Percentiles rank a stretch among this genome's conserved stretches.
phyloP scores from a whole-genome alignment of 2,113 vertebrate species.

The Solenodon paradoxus region DNA sequence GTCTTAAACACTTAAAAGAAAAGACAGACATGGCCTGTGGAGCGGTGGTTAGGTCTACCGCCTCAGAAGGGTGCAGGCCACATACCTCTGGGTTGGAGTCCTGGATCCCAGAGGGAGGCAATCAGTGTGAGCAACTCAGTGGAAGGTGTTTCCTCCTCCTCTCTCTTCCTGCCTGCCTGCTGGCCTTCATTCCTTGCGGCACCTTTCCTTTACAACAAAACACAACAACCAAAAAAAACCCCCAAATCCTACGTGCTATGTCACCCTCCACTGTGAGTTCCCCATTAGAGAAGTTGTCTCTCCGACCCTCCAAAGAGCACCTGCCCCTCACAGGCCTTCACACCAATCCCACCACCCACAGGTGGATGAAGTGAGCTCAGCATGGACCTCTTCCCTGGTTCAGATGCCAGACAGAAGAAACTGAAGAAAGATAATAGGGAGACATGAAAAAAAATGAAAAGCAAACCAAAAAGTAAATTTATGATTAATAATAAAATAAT shows the following conservation, averaged over 20 bases:
- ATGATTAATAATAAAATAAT: not conserved
- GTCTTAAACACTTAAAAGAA: not conserved
- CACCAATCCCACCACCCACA: not conserved
- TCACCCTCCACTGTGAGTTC: not conserved
- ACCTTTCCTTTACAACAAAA: no score
- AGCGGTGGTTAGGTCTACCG: no score
- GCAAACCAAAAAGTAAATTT: not conserved
- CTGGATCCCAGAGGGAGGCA: no score
- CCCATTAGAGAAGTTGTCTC: not conserved
- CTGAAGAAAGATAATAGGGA: not conserved
- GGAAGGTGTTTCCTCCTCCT: no score
- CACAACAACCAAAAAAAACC: not conserved
- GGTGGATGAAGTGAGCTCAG: fast-evolving
- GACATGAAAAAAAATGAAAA: not conserved
- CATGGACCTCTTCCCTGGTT: not conserved
- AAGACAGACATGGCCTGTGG: no score
- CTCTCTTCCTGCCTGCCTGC: no score
- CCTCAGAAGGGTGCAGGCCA: no score
- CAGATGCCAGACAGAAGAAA: not conserved
- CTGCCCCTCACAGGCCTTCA: not conserved
- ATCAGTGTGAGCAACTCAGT: no score
- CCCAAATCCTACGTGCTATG: not conserved
- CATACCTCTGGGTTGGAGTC: no score
- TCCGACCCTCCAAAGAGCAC: fast-evolving
- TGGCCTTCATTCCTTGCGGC: no score